Conservation (phyloP, 2,113 vertebrate species). For the Rousettus leschenaultii region DNA sequence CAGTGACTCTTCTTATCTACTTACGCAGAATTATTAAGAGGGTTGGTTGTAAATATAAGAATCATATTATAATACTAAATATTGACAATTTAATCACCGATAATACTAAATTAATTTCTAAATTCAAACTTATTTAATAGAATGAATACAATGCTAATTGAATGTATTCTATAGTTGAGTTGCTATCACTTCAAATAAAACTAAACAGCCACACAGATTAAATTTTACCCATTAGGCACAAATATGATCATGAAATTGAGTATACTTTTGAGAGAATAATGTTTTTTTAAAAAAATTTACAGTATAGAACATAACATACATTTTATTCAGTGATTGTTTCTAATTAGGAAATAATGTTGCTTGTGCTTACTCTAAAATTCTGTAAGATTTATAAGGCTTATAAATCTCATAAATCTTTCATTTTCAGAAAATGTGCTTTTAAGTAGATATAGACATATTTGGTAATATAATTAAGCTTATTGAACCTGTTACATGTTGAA, state of each 20-base stretch:
- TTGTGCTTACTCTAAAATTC: not conserved
- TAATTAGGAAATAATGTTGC: not conserved
- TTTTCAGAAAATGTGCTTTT: not conserved
- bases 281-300: not conserved
- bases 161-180: not conserved
- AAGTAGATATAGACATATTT: not conserved
- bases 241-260: not conserved
- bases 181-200: not conserved
- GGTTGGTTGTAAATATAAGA: not conserved
- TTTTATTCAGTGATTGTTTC: not conserved
- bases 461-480: not conserved
- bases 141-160: not conserved
- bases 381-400: not conserved
- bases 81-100: not conserved
- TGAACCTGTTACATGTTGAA: not conserved
- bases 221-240: not conserved
- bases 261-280: not conserved
- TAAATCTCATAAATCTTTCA: not conserved
- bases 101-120: not conserved
- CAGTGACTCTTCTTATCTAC: not conserved
- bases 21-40: not conserved
- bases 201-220: not conserved
- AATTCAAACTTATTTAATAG: not conserved
- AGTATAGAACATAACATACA: not conserved
- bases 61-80: not conserved